Base-by-base conservation (phyloP, 2,113 vertebrate genomes). In the Atrichornis clamosus region DNA sequence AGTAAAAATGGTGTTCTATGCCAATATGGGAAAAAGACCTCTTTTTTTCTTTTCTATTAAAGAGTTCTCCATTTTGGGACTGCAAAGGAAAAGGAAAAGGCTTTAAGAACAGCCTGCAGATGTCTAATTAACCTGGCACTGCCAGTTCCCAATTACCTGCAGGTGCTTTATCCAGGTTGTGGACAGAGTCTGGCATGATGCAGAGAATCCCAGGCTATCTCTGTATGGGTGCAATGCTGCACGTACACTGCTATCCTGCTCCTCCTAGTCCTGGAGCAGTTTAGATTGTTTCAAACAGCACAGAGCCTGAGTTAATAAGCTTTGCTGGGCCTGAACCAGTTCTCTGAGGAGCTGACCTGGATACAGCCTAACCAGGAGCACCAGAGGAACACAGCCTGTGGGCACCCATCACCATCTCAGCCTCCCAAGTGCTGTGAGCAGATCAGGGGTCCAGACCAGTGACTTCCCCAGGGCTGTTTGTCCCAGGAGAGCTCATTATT, bases 71-170 rank as follows among this genome's bases (percentile, higher is more conserved):
- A 78, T 78, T 77, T 89, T 8, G n/a, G 44, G 32, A 37, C 41
- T 86, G 75, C 74, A 74, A 95, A 89, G 12, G 18, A 2, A 12
- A 46, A 52, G 41, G 52, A 68, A 63, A 39, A 16, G 22, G 11
- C 13, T 33, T 55, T 89, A 77, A 47, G 85, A 91, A 90, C 63
- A 88, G 63, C 85, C 75, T 88, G 82, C 82, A 90, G 85, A 90
- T 74, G n/a, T 81, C 76, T 93, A 88, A 88, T 92, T 91, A 94
- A 90, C 60, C 83, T 81, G 83, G 56, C 90, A 81, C n/a, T 88
- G 83, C 88, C 60, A 90, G 75, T 55, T 86, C 72, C 79, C 91
- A 83, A 53, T 89, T 93, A 90, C 85, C 72, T 87, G 39, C 67
- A 88, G 92, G 88, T 88, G 79, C 63, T 93, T 87, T 62, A 35